Percentiles rank a stretch among this genome's conserved stretches.
phyloP scores from a whole-genome alignment of 2,113 vertebrate species.

The Diglossa brunneiventris region DNA sequence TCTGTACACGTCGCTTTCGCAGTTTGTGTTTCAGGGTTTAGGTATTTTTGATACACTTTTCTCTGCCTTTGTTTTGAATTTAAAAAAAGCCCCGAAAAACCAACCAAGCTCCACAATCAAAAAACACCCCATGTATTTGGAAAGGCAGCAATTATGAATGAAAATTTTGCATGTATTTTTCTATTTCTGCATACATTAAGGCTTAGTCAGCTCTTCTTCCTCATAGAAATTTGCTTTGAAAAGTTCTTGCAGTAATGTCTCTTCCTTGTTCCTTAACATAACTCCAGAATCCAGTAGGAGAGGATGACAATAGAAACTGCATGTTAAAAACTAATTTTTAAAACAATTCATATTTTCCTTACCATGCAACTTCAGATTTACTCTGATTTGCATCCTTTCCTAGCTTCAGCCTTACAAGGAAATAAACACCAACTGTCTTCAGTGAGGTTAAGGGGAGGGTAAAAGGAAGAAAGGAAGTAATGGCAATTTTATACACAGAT shows the following conservation, averaged over 20 bases:
- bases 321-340: background rate
- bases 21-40: background rate
- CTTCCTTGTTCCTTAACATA: background rate
- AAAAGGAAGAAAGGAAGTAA: background rate
- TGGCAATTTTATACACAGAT: background rate
- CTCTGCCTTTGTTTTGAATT: background rate
- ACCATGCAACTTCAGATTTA: background rate
- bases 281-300: background rate
- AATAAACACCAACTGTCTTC: background rate
- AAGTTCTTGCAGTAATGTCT: background rate
- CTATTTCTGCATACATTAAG: background rate
- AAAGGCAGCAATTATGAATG: background rate
- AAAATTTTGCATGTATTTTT: background rate
- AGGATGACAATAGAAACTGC: background rate
- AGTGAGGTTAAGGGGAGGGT: background rate
- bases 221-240: background rate
- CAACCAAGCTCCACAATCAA: background rate
- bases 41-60: background rate
- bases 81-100: fast-evolving
- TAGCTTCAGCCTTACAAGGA: background rate
- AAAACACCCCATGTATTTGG: background rate
- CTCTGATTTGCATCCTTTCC: background rate
- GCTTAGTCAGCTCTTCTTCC: background rate
- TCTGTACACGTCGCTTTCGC: background rate
- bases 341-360: background rate